These are phyloP conservation scores for Corythornis madagascariensis DNA, from an alignment of 2,113 vertebrate genomes.

Conservation along the genomic window DNA sequence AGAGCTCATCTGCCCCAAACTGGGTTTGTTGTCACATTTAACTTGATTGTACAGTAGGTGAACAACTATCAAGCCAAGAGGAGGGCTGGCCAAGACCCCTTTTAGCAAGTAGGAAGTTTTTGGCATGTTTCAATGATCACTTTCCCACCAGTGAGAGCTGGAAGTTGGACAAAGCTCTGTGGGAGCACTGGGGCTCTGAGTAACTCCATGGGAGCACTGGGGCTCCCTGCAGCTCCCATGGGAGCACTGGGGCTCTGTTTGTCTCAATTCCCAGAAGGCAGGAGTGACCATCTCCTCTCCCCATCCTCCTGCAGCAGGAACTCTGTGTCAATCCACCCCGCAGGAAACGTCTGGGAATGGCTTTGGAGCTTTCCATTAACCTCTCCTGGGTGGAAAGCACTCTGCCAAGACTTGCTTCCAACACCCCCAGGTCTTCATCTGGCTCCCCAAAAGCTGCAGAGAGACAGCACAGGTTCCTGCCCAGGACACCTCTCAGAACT, in stretches of 20 bases:
- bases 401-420: not conserved
- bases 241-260: not conserved
- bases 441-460: not conserved
- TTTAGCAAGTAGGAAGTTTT: not conserved
- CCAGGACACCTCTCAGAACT: not conserved
- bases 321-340: not conserved
- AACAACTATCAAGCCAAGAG: not conserved
- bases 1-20: accelerated
- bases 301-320: not conserved
- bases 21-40: not conserved
- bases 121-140: not conserved
- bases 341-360: not conserved
- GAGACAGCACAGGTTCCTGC: not conserved
- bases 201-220: not conserved
- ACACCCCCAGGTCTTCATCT: not conserved
- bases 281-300: not conserved
- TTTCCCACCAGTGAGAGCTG: not conserved
- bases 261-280: not conserved
- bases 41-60: not conserved
- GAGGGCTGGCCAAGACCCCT: not conserved
- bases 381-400: not conserved
- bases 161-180: not conserved
- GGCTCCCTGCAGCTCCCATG: too few relatives aligned
- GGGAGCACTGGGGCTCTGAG: not conserved
- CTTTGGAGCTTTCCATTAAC: not conserved